Evolutionary conservation across 2,113 vertebrate genomes (phyloP), one percentile per base, ranked within the genome.

Genomic region (Ceyx margarethae): DNA sequence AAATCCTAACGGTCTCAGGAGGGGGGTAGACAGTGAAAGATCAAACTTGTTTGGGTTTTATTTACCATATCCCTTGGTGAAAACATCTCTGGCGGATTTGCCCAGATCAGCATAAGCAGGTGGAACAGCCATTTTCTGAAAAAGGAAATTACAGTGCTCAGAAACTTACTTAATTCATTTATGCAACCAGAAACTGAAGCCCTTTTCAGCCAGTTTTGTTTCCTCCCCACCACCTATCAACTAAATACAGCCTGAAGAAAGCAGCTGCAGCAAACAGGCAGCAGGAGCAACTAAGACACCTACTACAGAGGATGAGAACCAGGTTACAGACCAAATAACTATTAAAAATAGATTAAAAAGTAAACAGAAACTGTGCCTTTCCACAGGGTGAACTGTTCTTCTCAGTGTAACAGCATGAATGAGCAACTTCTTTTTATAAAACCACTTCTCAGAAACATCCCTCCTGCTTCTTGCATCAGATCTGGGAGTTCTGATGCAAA

Each of bases 41-140:
- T 6, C 29, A 60, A 54, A 87, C 15, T 72, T 58, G 51, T 75
- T 61, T 68, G 56, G 5, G 21, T 16, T 53, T 87, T 95, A 96
- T 96, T 98, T 97, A 99, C 99, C 99, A 17, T 99, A 99, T 97
- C 99, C 99, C 92, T 99, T 99, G 94, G 98, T 99, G 96, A 99
- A 99, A 95, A 99, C 97, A 89, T 99, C 99, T 96, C 98, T 98
- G 97, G 99, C 99, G 57, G 99, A 97, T 95, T 99, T 99, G 96
- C 99, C 99, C 91, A 99, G 97, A 96, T 99, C 99, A 68, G 97
- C 95, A 18, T 99, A 99, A 35, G 98, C 98, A 84, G 99, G 99
- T 96, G 99, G 99, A 96, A 98, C 97, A 67, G 98, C 98, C 99
- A 99, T 99, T 96, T 97, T 98, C 98, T 99, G 97, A 18, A 4